A percentile compares a stretch with the other conserved stretches of the same genome.
Conservation (phyloP, 2,888 invertebrate genomes). For the Tineola bisselliella region DNA sequence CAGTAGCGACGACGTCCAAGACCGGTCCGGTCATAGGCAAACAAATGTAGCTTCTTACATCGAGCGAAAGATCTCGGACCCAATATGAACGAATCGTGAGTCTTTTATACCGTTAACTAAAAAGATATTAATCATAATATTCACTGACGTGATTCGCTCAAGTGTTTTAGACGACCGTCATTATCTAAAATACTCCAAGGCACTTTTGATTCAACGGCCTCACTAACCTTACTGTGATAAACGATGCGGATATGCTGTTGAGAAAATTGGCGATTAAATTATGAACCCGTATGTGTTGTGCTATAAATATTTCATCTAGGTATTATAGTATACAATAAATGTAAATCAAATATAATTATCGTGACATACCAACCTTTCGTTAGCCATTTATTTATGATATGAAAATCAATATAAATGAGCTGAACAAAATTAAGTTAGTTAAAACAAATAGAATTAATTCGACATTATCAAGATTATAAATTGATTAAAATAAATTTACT, state of each 20-base stretch:
- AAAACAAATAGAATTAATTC: not conserved
- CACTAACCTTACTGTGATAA: conserved; percentile 20
- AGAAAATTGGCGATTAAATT: conserved; percentile 17
- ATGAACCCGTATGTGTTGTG: not conserved
- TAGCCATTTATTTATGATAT: not conserved
- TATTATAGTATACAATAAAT: not conserved
- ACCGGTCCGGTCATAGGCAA: conserved; percentile 30
- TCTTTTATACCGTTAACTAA: conserved; percentile 15
- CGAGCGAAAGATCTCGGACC: not conserved
- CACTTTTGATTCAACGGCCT: conserved; percentile 20
- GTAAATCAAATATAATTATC: not conserved
- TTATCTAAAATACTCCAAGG: conserved; percentile 42
- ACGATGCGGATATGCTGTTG: conserved; percentile 21
- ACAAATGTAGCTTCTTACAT: conserved; percentile 29
- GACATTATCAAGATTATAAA: not conserved
- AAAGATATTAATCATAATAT: conserved; percentile 63
- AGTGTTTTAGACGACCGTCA: conserved; percentile 56
- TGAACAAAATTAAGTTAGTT: not conserved
- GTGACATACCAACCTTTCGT: too few relatives aligned
- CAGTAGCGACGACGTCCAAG: conserved; percentile 14
- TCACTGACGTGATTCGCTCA: conserved; percentile 49
- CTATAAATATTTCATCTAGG: not conserved
- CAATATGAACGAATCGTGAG: conserved; percentile 8
- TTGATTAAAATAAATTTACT: not conserved
- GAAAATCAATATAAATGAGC: not conserved